phyloP scores from a whole-genome alignment of 2,113 vertebrate genomes.

The Halcyon malimbica region DNA sequence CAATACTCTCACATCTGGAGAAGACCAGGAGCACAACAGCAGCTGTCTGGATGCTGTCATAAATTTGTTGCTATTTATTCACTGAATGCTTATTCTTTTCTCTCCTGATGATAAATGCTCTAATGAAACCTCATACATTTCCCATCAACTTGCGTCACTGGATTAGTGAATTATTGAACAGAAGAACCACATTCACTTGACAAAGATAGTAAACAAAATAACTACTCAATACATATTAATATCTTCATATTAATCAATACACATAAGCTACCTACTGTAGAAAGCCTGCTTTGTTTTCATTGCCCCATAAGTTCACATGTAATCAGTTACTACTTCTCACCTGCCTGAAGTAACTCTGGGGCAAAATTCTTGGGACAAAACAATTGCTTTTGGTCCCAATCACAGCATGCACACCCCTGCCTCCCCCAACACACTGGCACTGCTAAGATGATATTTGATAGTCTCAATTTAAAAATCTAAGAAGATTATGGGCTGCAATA shows the following conservation, averaged over 20 bases:
- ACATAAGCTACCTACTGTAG: not conserved
- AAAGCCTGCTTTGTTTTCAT: not conserved
- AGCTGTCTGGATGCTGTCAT: constrained; percentile 21
- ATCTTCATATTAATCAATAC: not conserved
- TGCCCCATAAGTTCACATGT: not conserved
- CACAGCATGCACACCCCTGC: too few species aligned
- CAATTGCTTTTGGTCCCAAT: rapidly evolving
- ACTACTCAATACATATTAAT: not conserved
- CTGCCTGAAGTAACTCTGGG: not conserved
- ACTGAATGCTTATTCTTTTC: not conserved
- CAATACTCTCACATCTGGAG: not conserved
- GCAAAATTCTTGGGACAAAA: not conserved
- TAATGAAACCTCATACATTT: constrained; percentile 24
- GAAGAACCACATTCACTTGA: constrained; percentile 24
- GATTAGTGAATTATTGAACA: constrained; percentile 50
- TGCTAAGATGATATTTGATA: not conserved
- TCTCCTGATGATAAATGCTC: constrained; percentile 25
- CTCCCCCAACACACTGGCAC: not conserved
- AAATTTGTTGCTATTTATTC: constrained; percentile 36
- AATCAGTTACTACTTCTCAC: not conserved
- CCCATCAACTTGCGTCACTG: constrained; percentile 28
- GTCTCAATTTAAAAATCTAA: not conserved
- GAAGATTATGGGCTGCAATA: not conserved
- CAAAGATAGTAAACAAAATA: constrained; percentile 37
- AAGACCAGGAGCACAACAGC: constrained; percentile 9